Conservation (phyloP, 2,888 invertebrate species). For the Podotricha telesiphe region DNA sequence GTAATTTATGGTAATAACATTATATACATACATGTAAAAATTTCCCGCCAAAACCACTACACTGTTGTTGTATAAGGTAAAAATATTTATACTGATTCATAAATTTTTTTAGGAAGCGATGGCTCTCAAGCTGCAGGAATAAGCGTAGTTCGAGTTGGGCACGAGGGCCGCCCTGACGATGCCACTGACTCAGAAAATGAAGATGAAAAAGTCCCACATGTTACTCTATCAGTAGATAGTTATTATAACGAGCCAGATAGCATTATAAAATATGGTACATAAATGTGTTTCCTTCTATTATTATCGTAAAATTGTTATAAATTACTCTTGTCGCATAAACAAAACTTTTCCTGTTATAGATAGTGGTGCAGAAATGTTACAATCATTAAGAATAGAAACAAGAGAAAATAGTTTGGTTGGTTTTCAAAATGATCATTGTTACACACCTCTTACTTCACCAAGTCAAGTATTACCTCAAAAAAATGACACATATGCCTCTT, state of each 20-base stretch:
- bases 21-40: background rate
- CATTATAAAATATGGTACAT: constrained; percentile 78
- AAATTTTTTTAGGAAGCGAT: constrained; percentile 65
- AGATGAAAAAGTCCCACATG: constrained; percentile 85
- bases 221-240: constrained; percentile 86
- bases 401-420: constrained; percentile 84
- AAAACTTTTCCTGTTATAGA: constrained; percentile 55
- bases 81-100: background rate
- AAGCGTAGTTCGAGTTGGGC: constrained; percentile 84
- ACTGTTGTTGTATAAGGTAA: background rate
- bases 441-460: constrained; percentile 88
- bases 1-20: background rate
- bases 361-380: constrained; percentile 80
- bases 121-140: constrained; percentile 84
- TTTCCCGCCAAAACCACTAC: constrained; percentile 21
- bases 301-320: background rate
- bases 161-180: constrained; percentile 80
- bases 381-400: constrained; percentile 76
- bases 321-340: background rate
- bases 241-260: constrained; percentile 84
- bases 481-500: constrained; percentile 62
- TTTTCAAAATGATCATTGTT: constrained; percentile 91
- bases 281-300: background rate
- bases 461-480: constrained; percentile 74
- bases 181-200: constrained; percentile 83